Evolutionary conservation across 2,113 vertebrate genomes (phyloP).

Genomic region (Oncorhynchus kisutch): DNA sequence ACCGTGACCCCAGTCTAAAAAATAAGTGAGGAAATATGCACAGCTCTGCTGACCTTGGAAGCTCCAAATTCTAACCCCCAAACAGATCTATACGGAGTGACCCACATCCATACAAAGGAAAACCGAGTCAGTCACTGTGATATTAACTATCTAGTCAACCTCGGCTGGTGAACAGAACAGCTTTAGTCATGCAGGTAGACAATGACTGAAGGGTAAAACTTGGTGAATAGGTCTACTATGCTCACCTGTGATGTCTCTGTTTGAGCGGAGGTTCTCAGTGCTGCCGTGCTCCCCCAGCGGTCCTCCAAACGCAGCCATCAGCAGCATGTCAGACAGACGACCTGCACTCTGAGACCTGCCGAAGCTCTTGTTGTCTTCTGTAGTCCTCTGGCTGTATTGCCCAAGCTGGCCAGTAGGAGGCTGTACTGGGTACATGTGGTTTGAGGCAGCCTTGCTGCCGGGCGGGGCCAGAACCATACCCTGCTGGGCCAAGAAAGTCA

Average conservation of each 20-base stretch:
- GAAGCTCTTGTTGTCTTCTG: conserved; percentile 81
- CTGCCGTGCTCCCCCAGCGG: conserved; percentile 81
- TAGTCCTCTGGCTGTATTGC: conserved; percentile 63
- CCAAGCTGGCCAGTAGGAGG: conserved; percentile 68
- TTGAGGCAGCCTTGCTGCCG: conserved; percentile 82
- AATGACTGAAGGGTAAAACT: too few species aligned
- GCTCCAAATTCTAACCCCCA: too few species aligned
- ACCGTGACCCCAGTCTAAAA: too few species aligned
- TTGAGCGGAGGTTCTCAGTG: conserved; percentile 84
- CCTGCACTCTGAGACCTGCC: conserved; percentile 89
- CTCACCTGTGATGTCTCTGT: conserved; percentile 83
- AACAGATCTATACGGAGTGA: too few species aligned
- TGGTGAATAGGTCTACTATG: background rate
- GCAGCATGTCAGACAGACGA: conserved; percentile 89
- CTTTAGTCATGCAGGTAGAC: too few species aligned
- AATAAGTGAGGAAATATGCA: too few species aligned
- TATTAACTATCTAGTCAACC: too few species aligned
- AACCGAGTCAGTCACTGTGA: too few species aligned
- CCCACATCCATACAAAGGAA: too few species aligned
- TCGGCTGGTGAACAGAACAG: too few species aligned
- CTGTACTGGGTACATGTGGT: conserved; percentile 79
- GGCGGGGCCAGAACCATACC: conserved; percentile 79
- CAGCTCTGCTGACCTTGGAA: too few species aligned
- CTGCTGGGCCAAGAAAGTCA: conserved; percentile 87
- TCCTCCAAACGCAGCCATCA: conserved; percentile 92